These are phyloP conservation scores for Albula glossodonta DNA, from an alignment of 2,113 vertebrate genomes.

Conservation along the genomic window DNA sequence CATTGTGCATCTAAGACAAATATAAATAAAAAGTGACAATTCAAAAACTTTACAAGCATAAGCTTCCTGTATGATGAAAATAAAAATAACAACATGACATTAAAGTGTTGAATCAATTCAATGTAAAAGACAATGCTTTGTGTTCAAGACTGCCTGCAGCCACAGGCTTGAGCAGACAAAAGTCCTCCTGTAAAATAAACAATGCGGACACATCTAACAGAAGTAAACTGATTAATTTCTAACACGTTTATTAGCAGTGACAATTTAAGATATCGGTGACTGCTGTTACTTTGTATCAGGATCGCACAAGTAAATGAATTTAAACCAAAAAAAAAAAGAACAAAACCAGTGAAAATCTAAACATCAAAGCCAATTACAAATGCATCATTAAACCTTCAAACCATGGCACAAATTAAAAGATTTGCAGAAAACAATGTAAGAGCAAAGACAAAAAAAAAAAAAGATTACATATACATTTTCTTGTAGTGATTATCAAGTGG, in stretches of 20 bases:
- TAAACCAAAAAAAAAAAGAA: not conserved
- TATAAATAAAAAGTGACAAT: conserved; percentile 9
- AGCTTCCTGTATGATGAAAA: not conserved
- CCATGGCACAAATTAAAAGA: not conserved
- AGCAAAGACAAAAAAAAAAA: not conserved
- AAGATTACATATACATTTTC: not conserved
- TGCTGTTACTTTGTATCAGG: not conserved
- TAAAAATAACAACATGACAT: not conserved
- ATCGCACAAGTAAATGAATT: not conserved
- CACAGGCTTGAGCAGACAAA: not conserved
- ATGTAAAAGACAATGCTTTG: not conserved
- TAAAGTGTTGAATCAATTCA: not conserved
- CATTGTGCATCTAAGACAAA: conserved; percentile 7
- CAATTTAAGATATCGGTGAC: not conserved
- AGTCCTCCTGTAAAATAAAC: not conserved
- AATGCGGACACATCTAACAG: not conserved
- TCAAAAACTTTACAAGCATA: not conserved
- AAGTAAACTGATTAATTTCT: conserved; percentile 2
- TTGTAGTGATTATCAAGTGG: conserved; percentile 3
- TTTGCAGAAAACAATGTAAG: not conserved
- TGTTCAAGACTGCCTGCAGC: not conserved
- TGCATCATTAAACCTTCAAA: not conserved
- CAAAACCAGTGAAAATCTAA: not conserved
- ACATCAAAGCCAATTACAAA: not conserved
- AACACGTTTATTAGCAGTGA: not conserved